Base-by-base conservation (phyloP, 2,113 vertebrate species). In the Menura novaehollandiae region DNA sequence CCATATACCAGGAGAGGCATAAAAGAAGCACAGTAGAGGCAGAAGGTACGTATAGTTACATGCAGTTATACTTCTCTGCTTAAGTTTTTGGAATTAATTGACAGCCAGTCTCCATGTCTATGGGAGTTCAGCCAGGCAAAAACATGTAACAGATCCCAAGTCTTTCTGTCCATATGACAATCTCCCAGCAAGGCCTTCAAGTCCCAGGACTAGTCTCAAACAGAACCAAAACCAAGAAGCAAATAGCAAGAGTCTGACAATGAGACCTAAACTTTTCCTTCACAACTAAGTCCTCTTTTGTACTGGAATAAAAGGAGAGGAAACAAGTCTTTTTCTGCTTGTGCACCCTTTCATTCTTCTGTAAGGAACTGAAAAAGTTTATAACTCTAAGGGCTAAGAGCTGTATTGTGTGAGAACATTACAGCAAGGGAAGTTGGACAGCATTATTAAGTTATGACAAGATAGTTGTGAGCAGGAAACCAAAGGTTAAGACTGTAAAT, bases 301-400 rank as follows among this genome's bases (percentile, higher is more conserved):
- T 79, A 49, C n/a, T 68, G 62, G 35, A 88, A 91, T 72, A 78
- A 96, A 91, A 93, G 64, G 44, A 88, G 47, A 94, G 43, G 56
- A 91, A 96, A 89, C 24, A 92, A 93, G 41, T 10, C 22, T 46
- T 91, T 80, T 88, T 85, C 63, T 93, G 43, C 60, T 95, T 87
- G 51, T 19, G 15, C 44, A 87, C 44, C 52, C 39, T 77, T 89
- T 78, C 32, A 68, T 66, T 92, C 71, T 73, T 79, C 84, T 46
- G 26, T 62, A 64, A 93, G 62, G 69, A 95, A 81, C 1, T 37
- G 85, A 74, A 92, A 90, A 86, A 83, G 24, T 53, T 53, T 80
- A 39, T 13, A 88, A 83, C 51, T 75, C 59, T 71, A 86, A 86
- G 69, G 85, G 63, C 58, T 81, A 80, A 92, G 68, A 84, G 28